Conservation (phyloP, 2,888 invertebrate species). For the Melangyna quadrimaculata region DNA sequence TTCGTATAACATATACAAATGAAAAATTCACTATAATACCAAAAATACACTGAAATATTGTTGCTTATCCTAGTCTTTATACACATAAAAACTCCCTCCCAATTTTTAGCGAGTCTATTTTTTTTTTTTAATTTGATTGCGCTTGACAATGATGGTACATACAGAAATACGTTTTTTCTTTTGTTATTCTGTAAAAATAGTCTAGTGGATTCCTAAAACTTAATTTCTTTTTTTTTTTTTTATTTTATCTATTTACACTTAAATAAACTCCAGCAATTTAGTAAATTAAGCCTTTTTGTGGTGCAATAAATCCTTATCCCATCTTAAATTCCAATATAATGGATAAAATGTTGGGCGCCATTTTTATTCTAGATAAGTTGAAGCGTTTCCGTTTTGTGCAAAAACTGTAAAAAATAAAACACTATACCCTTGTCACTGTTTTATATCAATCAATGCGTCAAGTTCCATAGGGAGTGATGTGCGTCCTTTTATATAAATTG, state of each 20-base stretch:
- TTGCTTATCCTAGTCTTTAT: conserved; percentile 16
- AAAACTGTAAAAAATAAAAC: background rate
- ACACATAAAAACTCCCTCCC: background rate
- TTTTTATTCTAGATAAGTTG: conserved; percentile 8
- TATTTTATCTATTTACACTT: conserved; percentile 28
- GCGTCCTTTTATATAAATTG: background rate
- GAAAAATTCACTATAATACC: background rate
- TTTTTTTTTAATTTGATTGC: conserved; percentile 45
- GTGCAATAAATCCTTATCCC: conserved; percentile 34
- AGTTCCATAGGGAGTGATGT: background rate
- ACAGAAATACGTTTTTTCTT: conserved; percentile 40
- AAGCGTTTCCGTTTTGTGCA: background rate
- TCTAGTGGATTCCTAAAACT: conserved; percentile 4
- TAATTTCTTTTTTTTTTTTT: conserved; percentile 3
- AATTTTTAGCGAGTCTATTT: background rate
- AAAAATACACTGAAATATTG: conserved; percentile 33
- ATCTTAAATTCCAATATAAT: background rate
- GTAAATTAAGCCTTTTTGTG: conserved; percentile 13
- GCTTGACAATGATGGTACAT: conserved; percentile 50
- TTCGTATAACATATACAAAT: background rate
- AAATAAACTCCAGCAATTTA: conserved; percentile 29
- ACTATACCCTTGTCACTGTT: background rate
- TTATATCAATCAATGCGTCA: conserved; percentile 22
- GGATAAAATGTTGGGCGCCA: conserved; percentile 39
- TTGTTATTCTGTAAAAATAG: conserved; percentile 12